Percentiles rank a stretch among this genome's conserved stretches.
Conservation (phyloP, 2,797 vertebrate species). For the Xyrichtys novacula region DNA sequence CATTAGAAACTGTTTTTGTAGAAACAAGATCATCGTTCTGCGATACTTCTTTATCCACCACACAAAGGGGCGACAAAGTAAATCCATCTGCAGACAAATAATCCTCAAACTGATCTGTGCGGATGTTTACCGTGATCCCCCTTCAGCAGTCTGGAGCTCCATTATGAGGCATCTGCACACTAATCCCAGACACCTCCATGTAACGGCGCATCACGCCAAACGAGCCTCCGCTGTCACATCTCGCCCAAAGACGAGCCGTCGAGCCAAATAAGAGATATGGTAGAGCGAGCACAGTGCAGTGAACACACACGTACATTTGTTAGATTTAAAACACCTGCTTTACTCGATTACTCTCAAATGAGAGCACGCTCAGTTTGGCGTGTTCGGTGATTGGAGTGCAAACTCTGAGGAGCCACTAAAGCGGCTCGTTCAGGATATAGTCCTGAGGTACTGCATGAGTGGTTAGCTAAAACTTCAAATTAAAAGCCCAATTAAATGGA, state of each 20-base stretch:
- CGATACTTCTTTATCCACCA: constrained; percentile 1
- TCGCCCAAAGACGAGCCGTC: constrained; percentile 16
- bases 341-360: constrained; percentile 16
- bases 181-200: constrained; percentile 61
- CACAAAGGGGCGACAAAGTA: constrained; percentile 16
- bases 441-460: not conserved
- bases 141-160: constrained; percentile 33
- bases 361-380: not conserved
- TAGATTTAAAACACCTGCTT: constrained; percentile 41
- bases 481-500: too few relatives aligned
- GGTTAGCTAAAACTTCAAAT: not conserved
- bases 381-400: not conserved
- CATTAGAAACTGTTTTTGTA: not conserved
- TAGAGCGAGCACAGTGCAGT: constrained; percentile 12
- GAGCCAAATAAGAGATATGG: constrained; percentile 41
- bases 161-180: constrained; percentile 57
- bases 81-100: constrained; percentile 44
- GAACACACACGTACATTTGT: constrained; percentile 37
- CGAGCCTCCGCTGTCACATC: constrained; percentile 49
- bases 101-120: constrained; percentile 35
- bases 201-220: constrained; percentile 58
- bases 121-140: constrained; percentile 36
- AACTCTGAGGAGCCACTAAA: not conserved
- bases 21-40: constrained; percentile 6
- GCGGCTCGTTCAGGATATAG: not conserved